Evolutionary conservation across 1,140 invertebrate genomes (phyloP), one percentile per base, ranked within the genome.

Genomic region (Eriosoma lanigerum): DNA sequence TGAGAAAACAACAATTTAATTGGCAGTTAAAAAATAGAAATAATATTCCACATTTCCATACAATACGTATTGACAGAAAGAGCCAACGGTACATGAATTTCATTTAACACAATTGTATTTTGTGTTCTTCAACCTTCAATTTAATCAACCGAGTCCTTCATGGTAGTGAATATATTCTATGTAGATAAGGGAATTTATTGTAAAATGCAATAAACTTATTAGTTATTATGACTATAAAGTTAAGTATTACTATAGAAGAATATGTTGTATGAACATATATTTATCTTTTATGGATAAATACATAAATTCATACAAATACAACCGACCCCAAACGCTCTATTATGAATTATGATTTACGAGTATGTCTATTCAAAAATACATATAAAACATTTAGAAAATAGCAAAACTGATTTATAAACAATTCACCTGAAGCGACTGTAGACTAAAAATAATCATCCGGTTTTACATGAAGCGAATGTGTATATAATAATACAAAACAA

Each of bases 61-160:
- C 32, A 38, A 38, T 38, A 38, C 32, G 32, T 38, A 64, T 38
- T 29, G 32, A 38, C 17, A 38, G 17, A 38, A 32, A 64, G 32
- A 64, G 60, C 29, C 26, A n/a, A 32, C 60, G 29, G n/a, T 64
- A 38, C 10, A 19, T 29, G 19, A 44, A 64, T 38, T 64, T 6
- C 32, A 1, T 64, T 44, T 0, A 64, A 64, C 29, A 64, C 10
- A 38, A 64, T 64, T 64, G n/a, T 38, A 64, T 38, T 64, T 64
- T 38, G 9, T 64, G 62, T 64, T 44, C 4, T 64, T 64, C n/a
- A 64, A n/a, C 62, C 62, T 64, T 64, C 62, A 64, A 64, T 64
- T 64, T 64, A 64, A 64, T 21, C 29, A 64, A 38, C 32, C 13
- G 32, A 64, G 62, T 38, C 62, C 62, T 64, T 64, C 62, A 38